Evolutionary conservation across 2,888 invertebrate genomes (phyloP).

Genomic region (Sisyra nigra): DNA sequence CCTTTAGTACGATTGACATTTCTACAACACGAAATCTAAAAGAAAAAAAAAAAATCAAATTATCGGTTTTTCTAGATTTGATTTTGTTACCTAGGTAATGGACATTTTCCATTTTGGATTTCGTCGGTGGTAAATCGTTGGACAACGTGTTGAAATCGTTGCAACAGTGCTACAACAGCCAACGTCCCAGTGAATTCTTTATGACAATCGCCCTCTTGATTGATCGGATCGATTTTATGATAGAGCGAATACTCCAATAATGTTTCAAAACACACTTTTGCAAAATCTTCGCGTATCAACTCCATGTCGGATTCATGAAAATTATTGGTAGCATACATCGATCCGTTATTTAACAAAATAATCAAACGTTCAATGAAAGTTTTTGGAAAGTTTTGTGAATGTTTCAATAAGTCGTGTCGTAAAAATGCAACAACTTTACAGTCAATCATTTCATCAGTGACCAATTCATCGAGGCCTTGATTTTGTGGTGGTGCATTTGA

Average conservation of each 20-base stretch:
- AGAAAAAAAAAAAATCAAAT: too few relatives aligned
- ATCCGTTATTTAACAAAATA: constrained; percentile 71
- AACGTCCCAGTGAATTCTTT: constrained; percentile 44
- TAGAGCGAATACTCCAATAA: constrained; percentile 81
- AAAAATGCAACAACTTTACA: constrained; percentile 68
- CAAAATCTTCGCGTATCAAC: constrained; percentile 85
- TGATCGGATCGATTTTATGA: constrained; percentile 42
- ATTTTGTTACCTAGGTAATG: constrained; percentile 50
- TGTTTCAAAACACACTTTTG: constrained; percentile 92
- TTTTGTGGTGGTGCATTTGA: constrained; percentile 40
- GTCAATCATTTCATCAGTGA: constrained; percentile 62
- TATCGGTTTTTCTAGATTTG: too few relatives aligned
- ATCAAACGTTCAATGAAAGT: constrained; percentile 73
- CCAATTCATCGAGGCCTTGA: constrained; percentile 39
- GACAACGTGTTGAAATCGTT: constrained; percentile 85
- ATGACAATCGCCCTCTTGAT: constrained; percentile 22
- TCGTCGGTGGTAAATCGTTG: constrained; percentile 76
- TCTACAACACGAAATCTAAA: constrained; percentile 80
- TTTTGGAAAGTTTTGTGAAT: constrained; percentile 58
- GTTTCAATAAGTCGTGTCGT: constrained; percentile 66
- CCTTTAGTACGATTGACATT: constrained; percentile 90
- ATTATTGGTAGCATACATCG: constrained; percentile 60
- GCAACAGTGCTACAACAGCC: constrained; percentile 82
- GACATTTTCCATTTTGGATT: constrained; percentile 68
- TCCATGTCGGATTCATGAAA: constrained; percentile 49